Base-by-base conservation (phyloP, 2,888 invertebrate species). In the Hydriomena furcata region DNA sequence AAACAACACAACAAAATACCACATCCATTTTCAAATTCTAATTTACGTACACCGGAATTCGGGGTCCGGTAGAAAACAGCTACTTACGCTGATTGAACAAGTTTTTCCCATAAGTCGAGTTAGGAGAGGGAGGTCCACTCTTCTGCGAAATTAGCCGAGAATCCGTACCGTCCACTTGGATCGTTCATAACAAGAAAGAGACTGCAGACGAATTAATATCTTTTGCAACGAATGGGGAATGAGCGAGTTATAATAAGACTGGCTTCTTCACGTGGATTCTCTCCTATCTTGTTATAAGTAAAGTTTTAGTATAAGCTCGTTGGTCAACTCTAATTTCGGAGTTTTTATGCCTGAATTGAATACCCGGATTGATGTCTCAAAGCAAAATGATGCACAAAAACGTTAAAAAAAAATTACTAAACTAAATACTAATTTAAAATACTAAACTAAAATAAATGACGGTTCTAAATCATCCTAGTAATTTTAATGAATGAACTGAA, bases 61-160 rank as follows among this genome's bases (percentile, higher is more conserved):
- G 60, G 71, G 60, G 71, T 73, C 74, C 76, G 68, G 76, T 71
- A 70, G 73, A 66, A 76, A 78, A 80, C 74, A 75, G 75, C 79
- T 81, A 83, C 83, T 85, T 83, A 84, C 76, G 72, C 79, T 83
- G 84, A 88, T 85, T 85, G 85, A 79, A 82, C 82, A 86, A 87
- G 84, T 88, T 87, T 82, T 80, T 80, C 79, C 79, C 76, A 79
- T 83, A 82, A 82, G 78, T 79, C 68, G 74, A 58, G 58, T 52
- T 56, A 65, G 76, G 68, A 66, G 64, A 65, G 64, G 65, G 52
- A 58, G 62, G 74, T 63, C 71, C 79, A 71, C 65, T 80, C 80
- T 77, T 66, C 78, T 84, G 85, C 84, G 81, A 85, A 87, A 87
- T 86, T 84, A 84, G 78, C 76, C 71, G 63, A 63, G 64, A 57